Evolutionary conservation across 1,140 invertebrate genomes (phyloP).

Genomic region (Nomia melanderi): DNA sequence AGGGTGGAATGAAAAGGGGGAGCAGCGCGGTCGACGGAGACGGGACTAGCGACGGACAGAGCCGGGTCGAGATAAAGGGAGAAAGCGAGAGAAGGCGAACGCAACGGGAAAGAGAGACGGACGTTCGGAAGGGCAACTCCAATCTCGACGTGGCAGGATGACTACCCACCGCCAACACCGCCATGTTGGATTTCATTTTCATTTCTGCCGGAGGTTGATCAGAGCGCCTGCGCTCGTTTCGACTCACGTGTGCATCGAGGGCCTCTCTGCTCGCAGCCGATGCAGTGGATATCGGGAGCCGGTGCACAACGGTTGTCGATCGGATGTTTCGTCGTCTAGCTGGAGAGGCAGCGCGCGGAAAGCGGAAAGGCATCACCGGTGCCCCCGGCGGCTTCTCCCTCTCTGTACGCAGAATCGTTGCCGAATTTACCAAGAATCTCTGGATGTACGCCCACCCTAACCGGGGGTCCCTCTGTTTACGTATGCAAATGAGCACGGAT

Average conservation of each 20-base stretch:
- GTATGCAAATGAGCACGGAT: conserved; percentile 73
- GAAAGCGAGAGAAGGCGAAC: neutral
- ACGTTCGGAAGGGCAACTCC: conserved; percentile 49
- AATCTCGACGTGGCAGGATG: conserved; percentile 57
- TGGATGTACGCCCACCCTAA: conserved; percentile 60
- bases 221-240: conserved; percentile 4
- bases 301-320: no score
- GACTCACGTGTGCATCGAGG: neutral
- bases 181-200: conserved; percentile 62
- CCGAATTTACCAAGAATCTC: conserved; percentile 68
- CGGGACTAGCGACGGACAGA: conserved; percentile 10
- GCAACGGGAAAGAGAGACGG: no score
- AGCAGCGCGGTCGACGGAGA: conserved; percentile 1
- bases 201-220: conserved; percentile 52
- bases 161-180: conserved; percentile 43
- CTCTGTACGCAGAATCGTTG: conserved; percentile 38
- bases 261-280: conserved; percentile 28
- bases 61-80: no score
- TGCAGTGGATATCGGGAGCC: conserved; percentile 24
- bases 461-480: conserved; percentile 70
- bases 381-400: neutral
- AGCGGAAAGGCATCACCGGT: conserved; percentile 13
- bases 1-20: conserved; percentile 24
- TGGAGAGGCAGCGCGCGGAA: no score
- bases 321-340: no score